Evolutionary conservation across 1,140 invertebrate species (phyloP).

Genomic region (Homarus americanus): DNA sequence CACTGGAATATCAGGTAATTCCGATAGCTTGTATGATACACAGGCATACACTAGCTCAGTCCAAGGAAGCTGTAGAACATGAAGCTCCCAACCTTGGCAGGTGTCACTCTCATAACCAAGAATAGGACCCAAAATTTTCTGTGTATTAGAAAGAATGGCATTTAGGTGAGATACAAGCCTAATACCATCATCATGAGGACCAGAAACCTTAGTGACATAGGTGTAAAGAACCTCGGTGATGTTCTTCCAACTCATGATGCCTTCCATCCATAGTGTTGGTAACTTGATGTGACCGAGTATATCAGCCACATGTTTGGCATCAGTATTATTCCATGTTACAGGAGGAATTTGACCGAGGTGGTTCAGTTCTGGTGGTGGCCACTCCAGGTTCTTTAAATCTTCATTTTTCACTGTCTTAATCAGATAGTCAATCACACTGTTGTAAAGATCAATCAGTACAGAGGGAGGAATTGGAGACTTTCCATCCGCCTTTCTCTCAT

Average conservation of each 20-base stretch:
- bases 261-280: conserved; percentile 6
- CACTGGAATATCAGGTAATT: conserved; percentile 6
- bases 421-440: conserved; percentile 24
- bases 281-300: conserved; percentile 19
- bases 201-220: conserved; percentile 19
- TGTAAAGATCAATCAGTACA: conserved; percentile 52
- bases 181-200: neutral
- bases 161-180: conserved; percentile 45
- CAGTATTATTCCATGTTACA: conserved; percentile 46
- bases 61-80: conserved; percentile 49
- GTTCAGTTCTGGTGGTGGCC: conserved; percentile 56
- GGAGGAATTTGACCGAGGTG: conserved; percentile 41
- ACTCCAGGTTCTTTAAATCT: conserved; percentile 5
- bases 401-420: conserved; percentile 20
- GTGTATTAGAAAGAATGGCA: conserved; percentile 9
- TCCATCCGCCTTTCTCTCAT: conserved; percentile 43
- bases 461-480: conserved; percentile 34
- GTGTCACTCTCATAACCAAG: neutral
- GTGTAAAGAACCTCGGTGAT: conserved; percentile 1
- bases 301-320: neutral
- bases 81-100: neutral
- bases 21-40: conserved; percentile 30
- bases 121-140: neutral
- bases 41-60: conserved; percentile 50
- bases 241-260: neutral